These are phyloP conservation scores for Dasyprocta punctata DNA, from an alignment of 2,113 vertebrate species.

Conservation along the genomic window DNA sequence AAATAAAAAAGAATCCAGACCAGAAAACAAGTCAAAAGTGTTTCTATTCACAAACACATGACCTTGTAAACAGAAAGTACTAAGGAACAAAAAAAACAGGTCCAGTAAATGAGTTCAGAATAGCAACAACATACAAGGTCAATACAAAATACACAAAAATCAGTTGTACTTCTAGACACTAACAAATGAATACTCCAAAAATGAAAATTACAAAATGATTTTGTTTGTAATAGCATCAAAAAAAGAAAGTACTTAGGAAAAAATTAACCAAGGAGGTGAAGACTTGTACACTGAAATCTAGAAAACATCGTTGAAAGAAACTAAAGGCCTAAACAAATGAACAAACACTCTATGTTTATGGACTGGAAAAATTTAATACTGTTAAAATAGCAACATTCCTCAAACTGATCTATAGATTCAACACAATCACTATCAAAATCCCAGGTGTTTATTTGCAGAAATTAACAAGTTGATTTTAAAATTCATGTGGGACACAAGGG, in stretches of 20 bases:
- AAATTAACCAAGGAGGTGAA: slow-evolving; percentile 16
- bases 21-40: slow-evolving; percentile 31
- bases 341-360: slow-evolving; percentile 52
- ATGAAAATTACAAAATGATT: slow-evolving; percentile 28
- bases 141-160: slow-evolving; percentile 58
- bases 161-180: slow-evolving; percentile 34
- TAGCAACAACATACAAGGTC: background rate
- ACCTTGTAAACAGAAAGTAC: background rate
- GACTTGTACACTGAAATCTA: slow-evolving; percentile 45
- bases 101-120: slow-evolving; percentile 20
- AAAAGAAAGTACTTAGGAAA: slow-evolving; percentile 32
- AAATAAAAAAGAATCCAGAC: slow-evolving; percentile 40
- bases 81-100: background rate
- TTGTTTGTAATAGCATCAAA: background rate
- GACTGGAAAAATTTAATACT: slow-evolving; percentile 39
- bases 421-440: slow-evolving; percentile 53
- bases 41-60: slow-evolving; percentile 49
- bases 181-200: slow-evolving; percentile 51
- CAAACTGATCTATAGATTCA: slow-evolving; percentile 49
- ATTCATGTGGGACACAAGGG: slow-evolving; percentile 35
- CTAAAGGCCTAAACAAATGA: slow-evolving; percentile 48
- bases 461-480: slow-evolving; percentile 44
- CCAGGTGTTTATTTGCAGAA: background rate
- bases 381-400: slow-evolving; percentile 40
- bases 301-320: slow-evolving; percentile 44